Percentiles rank a stretch among this genome's conserved stretches.
Conservation (phyloP, 1,140 invertebrate genomes). For the Drosophila sucinea region DNA sequence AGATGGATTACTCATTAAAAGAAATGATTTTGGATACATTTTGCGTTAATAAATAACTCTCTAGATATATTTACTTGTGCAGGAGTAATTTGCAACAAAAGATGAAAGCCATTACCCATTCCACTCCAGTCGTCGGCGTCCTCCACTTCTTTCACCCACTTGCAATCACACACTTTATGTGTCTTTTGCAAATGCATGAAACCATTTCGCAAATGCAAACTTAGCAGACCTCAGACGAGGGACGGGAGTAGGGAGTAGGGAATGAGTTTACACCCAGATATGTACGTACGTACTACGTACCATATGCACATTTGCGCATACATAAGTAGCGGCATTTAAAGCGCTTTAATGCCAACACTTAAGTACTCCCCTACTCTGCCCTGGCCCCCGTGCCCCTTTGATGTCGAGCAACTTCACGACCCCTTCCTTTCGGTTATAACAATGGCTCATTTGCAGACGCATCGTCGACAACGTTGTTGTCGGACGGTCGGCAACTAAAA, state of each 20-base stretch:
- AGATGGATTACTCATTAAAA: neutral
- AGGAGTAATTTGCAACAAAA: conserved; percentile 2
- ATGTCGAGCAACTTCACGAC: neutral
- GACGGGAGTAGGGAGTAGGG: conserved; percentile 14
- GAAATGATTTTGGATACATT: neutral
- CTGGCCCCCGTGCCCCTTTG: neutral
- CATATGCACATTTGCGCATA: conserved; percentile 17
- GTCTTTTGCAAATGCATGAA: conserved; percentile 37
- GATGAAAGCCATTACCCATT: conserved; percentile 7
- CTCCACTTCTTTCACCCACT: conserved; percentile 2
- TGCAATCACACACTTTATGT: neutral
- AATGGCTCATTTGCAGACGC: conserved; percentile 77
- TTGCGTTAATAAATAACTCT: neutral
- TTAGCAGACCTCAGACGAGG: conserved; percentile 17
- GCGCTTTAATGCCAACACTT: conserved; percentile 62
- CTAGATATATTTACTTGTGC: neutral
- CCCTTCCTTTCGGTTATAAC: conserved; percentile 28
- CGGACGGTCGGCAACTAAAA: conserved; percentile 56
- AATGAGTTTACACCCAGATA: conserved; percentile 27
- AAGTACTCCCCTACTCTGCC: conserved; percentile 16
- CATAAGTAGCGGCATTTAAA: conserved; percentile 55
- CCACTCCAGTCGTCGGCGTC: neutral
- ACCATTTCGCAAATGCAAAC: conserved; percentile 61
- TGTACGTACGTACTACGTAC: conserved; percentile 8
- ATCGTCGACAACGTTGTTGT: conserved; percentile 24